These are phyloP conservation scores for Synanthedon vespiformis DNA, from an alignment of 2,888 invertebrate species.

Conservation along the genomic window DNA sequence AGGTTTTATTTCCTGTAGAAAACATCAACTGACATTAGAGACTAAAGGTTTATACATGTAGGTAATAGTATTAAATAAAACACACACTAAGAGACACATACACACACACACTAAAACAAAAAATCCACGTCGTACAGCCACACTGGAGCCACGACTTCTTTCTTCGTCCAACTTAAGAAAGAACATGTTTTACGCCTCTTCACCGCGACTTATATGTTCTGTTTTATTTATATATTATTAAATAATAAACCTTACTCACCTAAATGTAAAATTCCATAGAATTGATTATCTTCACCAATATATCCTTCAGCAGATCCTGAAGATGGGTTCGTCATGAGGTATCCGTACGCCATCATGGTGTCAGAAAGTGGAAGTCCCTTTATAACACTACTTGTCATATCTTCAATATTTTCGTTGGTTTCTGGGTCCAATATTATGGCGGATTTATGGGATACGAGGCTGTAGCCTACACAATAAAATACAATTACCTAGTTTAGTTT, in stretches of 20 bases:
- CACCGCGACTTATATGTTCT: too few relatives aligned
- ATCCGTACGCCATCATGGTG: conserved; percentile 48
- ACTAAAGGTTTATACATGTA: too few relatives aligned
- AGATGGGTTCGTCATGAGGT: conserved; percentile 35
- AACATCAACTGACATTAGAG: too few relatives aligned
- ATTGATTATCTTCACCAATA: conserved; percentile 51
- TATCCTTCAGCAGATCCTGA: conserved; percentile 55
- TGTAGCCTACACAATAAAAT: conserved; percentile 30
- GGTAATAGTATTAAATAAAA: too few relatives aligned
- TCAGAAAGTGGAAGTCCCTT: conserved; percentile 21
- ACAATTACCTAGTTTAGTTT: conserved; percentile 11
- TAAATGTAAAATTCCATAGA: conserved; percentile 51
- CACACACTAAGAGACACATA: too few relatives aligned
- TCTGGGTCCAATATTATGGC: conserved; percentile 38
- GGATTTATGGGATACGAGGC: conserved; percentile 24
- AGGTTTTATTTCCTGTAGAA: conserved; percentile 40
- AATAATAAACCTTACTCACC: conserved; percentile 17
- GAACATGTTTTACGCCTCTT: too few relatives aligned
- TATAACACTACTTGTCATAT: background rate
- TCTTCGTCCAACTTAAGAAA: too few relatives aligned
- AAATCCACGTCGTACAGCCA: too few relatives aligned
- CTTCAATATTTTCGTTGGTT: conserved; percentile 9
- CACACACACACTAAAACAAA: too few relatives aligned
- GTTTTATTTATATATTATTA: too few relatives aligned
- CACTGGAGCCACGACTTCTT: too few relatives aligned